Conservation (phyloP, 2,797 vertebrate genomes). For the Siniperca undulata region DNA sequence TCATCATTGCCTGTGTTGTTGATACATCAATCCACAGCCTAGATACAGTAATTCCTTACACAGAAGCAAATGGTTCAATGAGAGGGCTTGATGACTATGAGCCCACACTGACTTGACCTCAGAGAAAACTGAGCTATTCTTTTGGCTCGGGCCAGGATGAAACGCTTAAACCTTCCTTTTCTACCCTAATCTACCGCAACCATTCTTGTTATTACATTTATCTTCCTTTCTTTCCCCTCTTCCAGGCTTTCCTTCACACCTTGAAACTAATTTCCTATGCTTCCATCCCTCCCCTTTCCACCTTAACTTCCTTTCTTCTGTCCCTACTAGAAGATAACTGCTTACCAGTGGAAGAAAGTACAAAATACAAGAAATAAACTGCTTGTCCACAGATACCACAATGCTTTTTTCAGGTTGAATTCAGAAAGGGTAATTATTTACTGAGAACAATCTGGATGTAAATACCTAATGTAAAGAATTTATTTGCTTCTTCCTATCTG, state of each 20-base stretch:
- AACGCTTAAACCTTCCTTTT: constrained; percentile 23
- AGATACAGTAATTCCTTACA: constrained; percentile 9
- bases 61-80: neutral
- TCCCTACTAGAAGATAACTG: neutral
- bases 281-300: neutral
- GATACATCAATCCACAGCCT: constrained; percentile 8
- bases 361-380: neutral
- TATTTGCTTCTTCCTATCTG: constrained; percentile 19
- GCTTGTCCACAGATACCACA: neutral
- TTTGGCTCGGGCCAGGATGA: neutral
- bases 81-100: constrained; percentile 3
- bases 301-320: neutral
- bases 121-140: constrained; percentile 5
- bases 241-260: constrained; percentile 11
- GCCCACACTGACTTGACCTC: neutral
- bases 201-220: constrained; percentile 23
- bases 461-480: constrained; percentile 37
- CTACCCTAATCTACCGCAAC: constrained; percentile 12
- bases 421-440: neutral
- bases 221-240: constrained; percentile 5
- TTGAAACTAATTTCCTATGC: constrained; percentile 21
- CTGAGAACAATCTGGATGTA: constrained; percentile 22
- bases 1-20: neutral
- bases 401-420: neutral
- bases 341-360: neutral